These are phyloP conservation scores for Tricholaema leucomelas DNA, from an alignment of 2,113 vertebrate genomes.

Conservation along the genomic window DNA sequence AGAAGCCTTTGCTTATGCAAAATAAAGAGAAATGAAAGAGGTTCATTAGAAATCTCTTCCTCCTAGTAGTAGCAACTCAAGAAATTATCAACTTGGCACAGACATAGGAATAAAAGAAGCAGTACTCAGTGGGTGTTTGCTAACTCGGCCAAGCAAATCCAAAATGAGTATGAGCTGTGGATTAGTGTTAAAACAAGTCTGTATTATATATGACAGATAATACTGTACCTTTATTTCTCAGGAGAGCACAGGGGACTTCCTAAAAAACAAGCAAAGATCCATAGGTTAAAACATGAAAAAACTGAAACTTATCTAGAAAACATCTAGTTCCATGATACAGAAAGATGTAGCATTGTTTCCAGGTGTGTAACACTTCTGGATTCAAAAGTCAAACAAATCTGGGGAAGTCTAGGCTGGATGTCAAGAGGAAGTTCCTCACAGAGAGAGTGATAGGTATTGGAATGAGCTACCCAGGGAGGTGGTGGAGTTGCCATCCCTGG, in stretches of 20 bases:
- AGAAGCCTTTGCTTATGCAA: neutral
- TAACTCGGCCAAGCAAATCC: neutral
- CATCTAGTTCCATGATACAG: neutral
- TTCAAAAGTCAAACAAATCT: neutral
- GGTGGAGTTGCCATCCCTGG: no score
- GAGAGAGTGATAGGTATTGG: no score
- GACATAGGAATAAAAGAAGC: neutral
- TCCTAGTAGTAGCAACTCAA: neutral
- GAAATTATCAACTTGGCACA: neutral
- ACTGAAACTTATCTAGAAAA: neutral
- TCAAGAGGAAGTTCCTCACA: no score
- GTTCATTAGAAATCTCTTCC: neutral
- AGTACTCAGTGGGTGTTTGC: neutral
- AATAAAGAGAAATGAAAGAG: neutral
- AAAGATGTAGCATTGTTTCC: neutral
- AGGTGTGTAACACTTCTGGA: neutral
- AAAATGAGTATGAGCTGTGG: neutral
- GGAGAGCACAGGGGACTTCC: constrained; percentile 90
- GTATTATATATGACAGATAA: neutral
- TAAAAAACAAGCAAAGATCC: constrained; percentile 68
- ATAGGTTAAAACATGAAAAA: neutral
- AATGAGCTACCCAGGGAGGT: no score
- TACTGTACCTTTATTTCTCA: constrained; percentile 89
- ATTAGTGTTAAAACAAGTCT: neutral
- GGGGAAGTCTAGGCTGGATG: no score